Conservation (phyloP, 2,888 invertebrate genomes). For the Drosophila buzzatii region DNA sequence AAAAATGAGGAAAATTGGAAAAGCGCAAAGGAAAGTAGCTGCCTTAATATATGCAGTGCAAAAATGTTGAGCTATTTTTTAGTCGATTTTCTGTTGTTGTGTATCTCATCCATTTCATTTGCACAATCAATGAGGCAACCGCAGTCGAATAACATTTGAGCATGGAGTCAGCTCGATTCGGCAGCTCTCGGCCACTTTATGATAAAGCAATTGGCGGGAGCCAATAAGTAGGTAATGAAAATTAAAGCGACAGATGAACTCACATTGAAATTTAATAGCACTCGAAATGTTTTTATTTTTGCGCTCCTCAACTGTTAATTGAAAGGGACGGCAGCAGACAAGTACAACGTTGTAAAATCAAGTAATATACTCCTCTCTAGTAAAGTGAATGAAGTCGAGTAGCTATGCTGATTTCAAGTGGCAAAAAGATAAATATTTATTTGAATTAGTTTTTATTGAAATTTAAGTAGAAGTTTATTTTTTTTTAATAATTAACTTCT, state of each 20-base stretch:
- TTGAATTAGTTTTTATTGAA: neutral
- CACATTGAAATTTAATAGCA: slow-evolving; percentile 18
- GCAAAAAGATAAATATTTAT: neutral
- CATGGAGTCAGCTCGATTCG: slow-evolving; percentile 15
- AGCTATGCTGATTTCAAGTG: neutral
- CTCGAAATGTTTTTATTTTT: slow-evolving; percentile 7
- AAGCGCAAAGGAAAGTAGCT: neutral
- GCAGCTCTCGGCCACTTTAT: slow-evolving; percentile 25
- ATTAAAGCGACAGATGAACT: slow-evolving; percentile 53
- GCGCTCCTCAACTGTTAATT: slow-evolving; percentile 6
- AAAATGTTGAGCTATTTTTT: slow-evolving; percentile 31
- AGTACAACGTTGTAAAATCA: slow-evolving; percentile 7
- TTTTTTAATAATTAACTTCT: neutral
- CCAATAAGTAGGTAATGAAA: slow-evolving; percentile 45
- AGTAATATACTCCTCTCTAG: neutral
- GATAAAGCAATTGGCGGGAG: slow-evolving; percentile 48
- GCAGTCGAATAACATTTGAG: slow-evolving; percentile 52
- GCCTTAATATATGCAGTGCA: slow-evolving; percentile 11
- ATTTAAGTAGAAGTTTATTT: neutral
- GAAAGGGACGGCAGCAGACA: slow-evolving; percentile 4
- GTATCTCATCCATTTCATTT: slow-evolving; percentile 45
- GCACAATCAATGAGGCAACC: slow-evolving; percentile 64
- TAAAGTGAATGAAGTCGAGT: neutral
- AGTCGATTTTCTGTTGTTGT: slow-evolving; percentile 4
- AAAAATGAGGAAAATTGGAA: neutral